phyloP scores from a whole-genome alignment of 2,888 invertebrate species.

The Galeruca laticollis region DNA sequence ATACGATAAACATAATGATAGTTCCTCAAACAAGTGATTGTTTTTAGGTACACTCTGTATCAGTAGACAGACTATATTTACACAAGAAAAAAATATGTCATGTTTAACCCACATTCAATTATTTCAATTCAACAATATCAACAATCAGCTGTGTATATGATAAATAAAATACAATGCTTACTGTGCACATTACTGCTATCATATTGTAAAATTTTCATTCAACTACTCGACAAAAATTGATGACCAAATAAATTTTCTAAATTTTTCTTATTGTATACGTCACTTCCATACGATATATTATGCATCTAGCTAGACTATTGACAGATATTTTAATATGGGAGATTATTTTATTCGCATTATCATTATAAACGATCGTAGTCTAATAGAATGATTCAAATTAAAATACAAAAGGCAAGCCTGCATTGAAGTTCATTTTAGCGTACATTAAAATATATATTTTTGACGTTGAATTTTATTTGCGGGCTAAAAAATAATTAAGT shows the following conservation, averaged over 20 bases:
- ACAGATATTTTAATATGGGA: not conserved
- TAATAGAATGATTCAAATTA: too few species aligned
- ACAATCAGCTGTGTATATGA: conserved; percentile 8
- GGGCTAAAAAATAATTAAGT: too few species aligned
- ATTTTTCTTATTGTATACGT: conserved; percentile 13
- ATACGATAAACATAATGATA: too few species aligned
- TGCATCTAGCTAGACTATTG: too few species aligned
- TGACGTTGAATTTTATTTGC: too few species aligned
- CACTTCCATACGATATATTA: conserved; percentile 18
- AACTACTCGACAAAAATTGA: not conserved
- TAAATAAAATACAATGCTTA: conserved; percentile 10
- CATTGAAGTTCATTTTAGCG: too few species aligned
- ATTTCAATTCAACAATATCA: conserved; percentile 8
- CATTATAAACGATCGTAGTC: too few species aligned
- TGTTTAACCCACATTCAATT: conserved; percentile 7
- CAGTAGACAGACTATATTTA: not conserved
- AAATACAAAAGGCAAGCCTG: too few species aligned
- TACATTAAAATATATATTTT: too few species aligned
- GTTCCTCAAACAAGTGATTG: too few species aligned
- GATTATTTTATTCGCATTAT: not conserved
- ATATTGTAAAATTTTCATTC: conserved; percentile 3
- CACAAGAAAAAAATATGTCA: not conserved
- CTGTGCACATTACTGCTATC: conserved; percentile 5
- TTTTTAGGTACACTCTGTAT: not conserved
- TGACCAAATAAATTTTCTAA: conserved; percentile 1